These are phyloP conservation scores for Antheraea assamensis DNA, from an alignment of 2,888 invertebrate species.

Conservation along the genomic window DNA sequence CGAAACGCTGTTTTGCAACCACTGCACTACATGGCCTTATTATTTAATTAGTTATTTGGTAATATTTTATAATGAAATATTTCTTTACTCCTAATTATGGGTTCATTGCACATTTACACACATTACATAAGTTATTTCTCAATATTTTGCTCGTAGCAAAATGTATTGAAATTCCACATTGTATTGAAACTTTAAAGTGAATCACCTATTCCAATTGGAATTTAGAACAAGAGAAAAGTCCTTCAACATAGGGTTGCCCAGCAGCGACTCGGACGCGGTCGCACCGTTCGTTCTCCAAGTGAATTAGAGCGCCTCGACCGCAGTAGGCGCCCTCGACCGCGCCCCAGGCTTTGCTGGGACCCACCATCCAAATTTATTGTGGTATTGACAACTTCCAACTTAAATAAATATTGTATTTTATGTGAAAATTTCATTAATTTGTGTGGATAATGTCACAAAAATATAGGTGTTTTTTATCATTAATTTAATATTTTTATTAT, in stretches of 20 bases:
- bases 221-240: slow-evolving; percentile 76
- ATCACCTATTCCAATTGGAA: slow-evolving; percentile 70
- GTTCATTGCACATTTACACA: background rate
- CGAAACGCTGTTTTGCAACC: no score
- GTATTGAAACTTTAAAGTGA: slow-evolving; percentile 73
- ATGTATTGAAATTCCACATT: slow-evolving; percentile 52
- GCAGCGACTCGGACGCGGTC: slow-evolving; percentile 29
- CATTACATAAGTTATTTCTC: background rate
- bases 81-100: background rate
- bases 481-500: no score
- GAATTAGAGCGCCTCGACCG: slow-evolving; percentile 68
- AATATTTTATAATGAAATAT: background rate
- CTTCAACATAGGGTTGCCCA: slow-evolving; percentile 42
- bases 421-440: background rate
- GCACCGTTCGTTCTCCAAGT: slow-evolving; percentile 44
- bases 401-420: slow-evolving; percentile 35
- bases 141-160: slow-evolving; percentile 24
- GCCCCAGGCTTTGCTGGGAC: slow-evolving; percentile 52
- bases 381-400: slow-evolving; percentile 36
- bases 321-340: slow-evolving; percentile 54
- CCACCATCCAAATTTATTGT: slow-evolving; percentile 45
- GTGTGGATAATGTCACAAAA: background rate
- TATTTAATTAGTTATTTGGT: background rate
- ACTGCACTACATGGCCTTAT: no score
- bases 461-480: no score